Percentiles rank a stretch among this genome's conserved stretches.
phyloP scores from a whole-genome alignment of 2,797 vertebrate genomes.

The Lithobates pipiens region DNA sequence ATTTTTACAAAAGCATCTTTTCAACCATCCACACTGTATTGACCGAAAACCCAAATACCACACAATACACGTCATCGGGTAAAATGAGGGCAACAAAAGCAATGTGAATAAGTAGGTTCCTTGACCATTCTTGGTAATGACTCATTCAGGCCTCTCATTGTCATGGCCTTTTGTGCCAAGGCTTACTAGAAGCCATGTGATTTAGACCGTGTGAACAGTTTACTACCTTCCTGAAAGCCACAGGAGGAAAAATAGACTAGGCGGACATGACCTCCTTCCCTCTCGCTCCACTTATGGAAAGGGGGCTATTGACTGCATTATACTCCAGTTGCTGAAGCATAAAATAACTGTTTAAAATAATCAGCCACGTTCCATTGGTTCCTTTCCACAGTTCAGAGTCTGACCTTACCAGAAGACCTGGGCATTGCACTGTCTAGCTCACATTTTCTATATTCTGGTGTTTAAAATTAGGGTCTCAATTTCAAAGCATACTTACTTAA shows the following conservation, averaged over 20 bases:
- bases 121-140: conserved; percentile 30
- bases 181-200: conserved; percentile 44
- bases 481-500: too few species aligned
- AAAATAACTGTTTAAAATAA: neutral
- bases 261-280: neutral
- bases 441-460: too few species aligned
- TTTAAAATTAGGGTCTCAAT: too few species aligned
- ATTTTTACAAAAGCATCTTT: neutral
- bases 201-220: conserved; percentile 55
- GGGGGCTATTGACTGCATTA: conserved; percentile 24
- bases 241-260: conserved; percentile 1
- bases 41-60: neutral
- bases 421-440: too few species aligned
- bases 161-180: conserved; percentile 22
- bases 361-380: neutral
- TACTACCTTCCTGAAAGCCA: conserved; percentile 21
- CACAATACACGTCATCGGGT: neutral
- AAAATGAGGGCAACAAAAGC: conserved; percentile 13
- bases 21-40: neutral
- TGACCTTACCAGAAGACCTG: neutral
- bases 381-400: neutral
- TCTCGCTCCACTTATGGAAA: conserved; percentile 6
- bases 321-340: neutral
- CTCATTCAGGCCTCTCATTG: conserved; percentile 51
- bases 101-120: conserved; percentile 27